Percentiles rank a stretch among this genome's conserved stretches.
Evolutionary conservation across 2,797 vertebrate species (phyloP).

Genomic region (Manis crassicaudata): DNA sequence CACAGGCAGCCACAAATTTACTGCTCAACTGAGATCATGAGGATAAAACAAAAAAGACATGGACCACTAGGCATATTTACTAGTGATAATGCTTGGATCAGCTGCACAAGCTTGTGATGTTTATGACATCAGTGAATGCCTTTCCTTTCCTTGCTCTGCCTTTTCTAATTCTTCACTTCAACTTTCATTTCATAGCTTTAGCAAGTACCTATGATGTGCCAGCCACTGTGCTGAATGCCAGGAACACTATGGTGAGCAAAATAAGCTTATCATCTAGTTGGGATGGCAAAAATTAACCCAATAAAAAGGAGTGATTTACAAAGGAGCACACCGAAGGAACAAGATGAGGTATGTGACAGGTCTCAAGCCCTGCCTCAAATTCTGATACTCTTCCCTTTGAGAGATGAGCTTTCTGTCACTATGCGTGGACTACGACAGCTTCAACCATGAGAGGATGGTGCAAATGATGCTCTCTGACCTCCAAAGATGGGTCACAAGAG

Average conservation of each 20-base stretch:
- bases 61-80: not conserved
- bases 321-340: not conserved
- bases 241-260: not conserved
- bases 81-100: not conserved
- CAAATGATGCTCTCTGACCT: not conserved
- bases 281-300: not conserved
- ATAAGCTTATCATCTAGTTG: not conserved
- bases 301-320: not conserved
- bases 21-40: not conserved
- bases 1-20: not conserved
- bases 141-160: not conserved
- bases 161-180: not conserved
- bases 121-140: not conserved
- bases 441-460: too few species aligned
- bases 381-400: not conserved
- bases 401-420: not conserved
- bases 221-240: not conserved
- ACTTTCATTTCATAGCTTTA: not conserved
- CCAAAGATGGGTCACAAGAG: not conserved
- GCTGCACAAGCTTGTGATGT: not conserved
- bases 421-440: not conserved
- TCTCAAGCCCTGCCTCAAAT: not conserved
- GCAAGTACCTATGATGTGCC: not conserved
- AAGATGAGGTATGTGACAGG: not conserved
- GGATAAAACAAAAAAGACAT: not conserved